phyloP scores from a whole-genome alignment of 2,113 vertebrate species.

The Pantherophis guttatus region DNA sequence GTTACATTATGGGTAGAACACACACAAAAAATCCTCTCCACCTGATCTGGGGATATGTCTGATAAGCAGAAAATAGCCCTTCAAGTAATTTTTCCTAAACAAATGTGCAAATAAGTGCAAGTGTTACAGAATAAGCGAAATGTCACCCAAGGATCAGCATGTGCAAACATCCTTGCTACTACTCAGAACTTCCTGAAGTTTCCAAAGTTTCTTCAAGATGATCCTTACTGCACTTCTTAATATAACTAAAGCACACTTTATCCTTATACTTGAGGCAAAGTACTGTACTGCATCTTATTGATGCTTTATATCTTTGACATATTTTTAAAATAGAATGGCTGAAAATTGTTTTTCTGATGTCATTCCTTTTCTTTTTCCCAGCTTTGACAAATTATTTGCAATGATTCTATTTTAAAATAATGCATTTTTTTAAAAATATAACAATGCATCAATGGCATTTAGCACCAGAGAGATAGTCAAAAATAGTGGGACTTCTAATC shows the following conservation, averaged over 20 bases:
- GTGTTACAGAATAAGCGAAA: not conserved
- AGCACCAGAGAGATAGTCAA: too few species aligned
- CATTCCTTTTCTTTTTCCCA: constrained; percentile 36
- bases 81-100: not conserved
- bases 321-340: constrained; percentile 34
- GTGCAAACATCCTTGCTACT: not conserved
- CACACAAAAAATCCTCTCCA: not conserved
- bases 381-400: constrained; percentile 52
- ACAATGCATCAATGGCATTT: too few species aligned
- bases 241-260: not conserved
- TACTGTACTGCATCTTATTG: constrained; percentile 28
- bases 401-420: constrained; percentile 42
- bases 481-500: too few species aligned
- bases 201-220: not conserved
- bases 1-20: not conserved
- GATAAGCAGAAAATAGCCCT: not conserved
- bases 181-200: not conserved
- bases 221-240: not conserved
- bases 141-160: not conserved
- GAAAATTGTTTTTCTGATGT: constrained; percentile 42
- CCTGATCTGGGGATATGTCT: not conserved
- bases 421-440: too few species aligned
- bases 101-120: not conserved
- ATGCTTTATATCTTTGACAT: constrained; percentile 27
- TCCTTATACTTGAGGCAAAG: not conserved